These are phyloP conservation scores for Astropecten irregularis DNA, from an alignment of 53 echinoderm and acorn worm species.

Conservation along the genomic window DNA sequence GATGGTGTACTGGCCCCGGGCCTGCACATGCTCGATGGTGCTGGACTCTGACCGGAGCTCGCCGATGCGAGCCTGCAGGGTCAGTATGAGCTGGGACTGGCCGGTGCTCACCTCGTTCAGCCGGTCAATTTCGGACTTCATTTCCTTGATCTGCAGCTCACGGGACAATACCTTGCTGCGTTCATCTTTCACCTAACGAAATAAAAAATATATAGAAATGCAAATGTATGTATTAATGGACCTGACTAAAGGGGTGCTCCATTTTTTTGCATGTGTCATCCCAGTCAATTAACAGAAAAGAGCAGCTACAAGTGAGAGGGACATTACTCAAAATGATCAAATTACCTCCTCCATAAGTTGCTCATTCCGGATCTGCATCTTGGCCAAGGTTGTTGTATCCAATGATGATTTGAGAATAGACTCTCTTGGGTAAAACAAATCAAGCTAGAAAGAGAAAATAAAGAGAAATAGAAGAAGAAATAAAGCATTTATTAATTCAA, in stretches of 20 bases:
- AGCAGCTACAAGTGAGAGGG: too few species aligned
- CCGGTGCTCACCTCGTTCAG: constrained; percentile 54
- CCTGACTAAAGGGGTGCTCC: too few species aligned
- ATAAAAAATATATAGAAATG: too few species aligned
- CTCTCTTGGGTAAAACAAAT: constrained; percentile 19
- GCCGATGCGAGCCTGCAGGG: constrained; percentile 76
- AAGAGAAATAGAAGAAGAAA: not conserved
- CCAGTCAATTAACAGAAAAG: too few species aligned
- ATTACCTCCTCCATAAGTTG: constrained; percentile 89
- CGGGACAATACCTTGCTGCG: constrained; percentile 73
- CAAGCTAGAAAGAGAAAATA: not conserved
- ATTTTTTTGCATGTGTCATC: too few species aligned
- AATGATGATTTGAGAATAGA: constrained; percentile 37
- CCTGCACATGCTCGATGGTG: constrained; percentile 54
- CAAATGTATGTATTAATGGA: too few species aligned
- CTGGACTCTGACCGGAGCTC: constrained; percentile 61
- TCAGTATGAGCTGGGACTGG: constrained; percentile 73
- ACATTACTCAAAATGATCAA: too few species aligned
- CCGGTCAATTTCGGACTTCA: constrained; percentile 54
- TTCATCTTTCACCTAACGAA: constrained; percentile 70
- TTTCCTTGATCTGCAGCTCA: constrained; percentile 85
- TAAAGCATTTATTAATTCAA: not conserved
- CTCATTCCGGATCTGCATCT: constrained; percentile 82
- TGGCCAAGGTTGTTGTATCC: constrained; percentile 58
- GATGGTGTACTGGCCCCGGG: constrained; percentile 86